phyloP scores from a whole-genome alignment of 2,113 vertebrate genomes.

The Geococcyx californianus region DNA sequence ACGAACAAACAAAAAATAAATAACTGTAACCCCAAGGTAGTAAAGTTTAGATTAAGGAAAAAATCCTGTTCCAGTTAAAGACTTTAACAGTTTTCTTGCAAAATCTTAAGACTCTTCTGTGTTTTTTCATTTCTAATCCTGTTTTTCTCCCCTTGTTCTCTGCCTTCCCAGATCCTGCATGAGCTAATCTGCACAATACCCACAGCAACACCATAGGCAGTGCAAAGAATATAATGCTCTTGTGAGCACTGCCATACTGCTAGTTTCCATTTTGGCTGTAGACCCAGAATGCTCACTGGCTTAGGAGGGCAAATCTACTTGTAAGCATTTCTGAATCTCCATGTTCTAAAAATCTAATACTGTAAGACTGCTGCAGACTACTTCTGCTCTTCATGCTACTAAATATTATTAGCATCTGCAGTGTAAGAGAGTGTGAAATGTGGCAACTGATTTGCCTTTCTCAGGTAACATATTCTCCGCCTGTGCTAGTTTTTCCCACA shows the following conservation, averaged over 20 bases:
- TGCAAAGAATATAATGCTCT: neutral
- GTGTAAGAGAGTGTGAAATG: neutral
- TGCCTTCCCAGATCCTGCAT: neutral
- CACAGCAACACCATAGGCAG: neutral
- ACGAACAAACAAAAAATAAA: neutral
- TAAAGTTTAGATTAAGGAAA: neutral
- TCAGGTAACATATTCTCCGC: neutral
- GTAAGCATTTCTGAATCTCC: rapidly evolving
- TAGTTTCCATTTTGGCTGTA: neutral
- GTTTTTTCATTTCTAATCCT: neutral
- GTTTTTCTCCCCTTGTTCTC: slow-evolving; percentile 41
- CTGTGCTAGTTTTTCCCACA: neutral
- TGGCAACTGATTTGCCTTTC: neutral
- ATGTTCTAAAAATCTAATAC: neutral
- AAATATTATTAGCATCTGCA: neutral
- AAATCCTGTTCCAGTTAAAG: slow-evolving; percentile 35
- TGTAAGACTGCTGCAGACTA: rapidly evolving
- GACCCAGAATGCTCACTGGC: neutral
- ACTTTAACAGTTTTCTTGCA: slow-evolving; percentile 28
- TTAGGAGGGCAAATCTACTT: neutral
- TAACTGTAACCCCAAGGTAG: neutral
- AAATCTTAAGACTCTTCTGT: neutral
- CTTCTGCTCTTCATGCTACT: neutral
- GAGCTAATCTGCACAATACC: neutral
- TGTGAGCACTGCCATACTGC: neutral